A percentile compares a stretch with the other conserved stretches of the same genome.
Evolutionary conservation across 2,888 invertebrate species (phyloP).

Genomic region (Philhelius pedissequus): DNA sequence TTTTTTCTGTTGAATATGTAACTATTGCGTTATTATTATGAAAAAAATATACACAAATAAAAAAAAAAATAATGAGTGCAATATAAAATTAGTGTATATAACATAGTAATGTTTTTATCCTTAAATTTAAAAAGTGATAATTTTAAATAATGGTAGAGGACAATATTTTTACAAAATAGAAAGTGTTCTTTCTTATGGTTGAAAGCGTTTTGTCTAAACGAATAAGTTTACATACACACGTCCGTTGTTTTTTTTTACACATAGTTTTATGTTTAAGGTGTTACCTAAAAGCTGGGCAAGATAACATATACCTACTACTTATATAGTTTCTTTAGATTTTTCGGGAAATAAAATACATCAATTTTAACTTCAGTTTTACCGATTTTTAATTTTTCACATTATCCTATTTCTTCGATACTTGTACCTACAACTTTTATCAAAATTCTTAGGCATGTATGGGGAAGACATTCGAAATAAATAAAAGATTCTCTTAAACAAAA

Average conservation of each 20-base stretch:
- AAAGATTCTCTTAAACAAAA: too few relatives aligned
- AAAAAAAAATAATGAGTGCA: slow-evolving; percentile 42
- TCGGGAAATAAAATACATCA: too few relatives aligned
- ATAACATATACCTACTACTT: too few relatives aligned
- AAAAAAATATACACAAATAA: slow-evolving; percentile 59
- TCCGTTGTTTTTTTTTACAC: background rate
- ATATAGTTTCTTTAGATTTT: too few relatives aligned
- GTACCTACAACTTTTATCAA: too few relatives aligned
- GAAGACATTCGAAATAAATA: too few relatives aligned
- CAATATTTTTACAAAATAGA: background rate
- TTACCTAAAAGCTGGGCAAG: background rate
- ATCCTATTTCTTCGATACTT: too few relatives aligned
- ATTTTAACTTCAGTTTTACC: too few relatives aligned
- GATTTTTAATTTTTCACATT: too few relatives aligned
- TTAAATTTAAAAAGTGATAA: slow-evolving; percentile 23
- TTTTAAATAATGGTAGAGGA: slow-evolving; percentile 1
- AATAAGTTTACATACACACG: background rate
- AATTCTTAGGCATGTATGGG: too few relatives aligned
- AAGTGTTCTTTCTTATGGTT: background rate
- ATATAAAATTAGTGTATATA: slow-evolving; percentile 47
- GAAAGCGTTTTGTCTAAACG: background rate
- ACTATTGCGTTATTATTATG: slow-evolving; percentile 56
- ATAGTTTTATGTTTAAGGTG: background rate
- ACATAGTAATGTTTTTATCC: background rate
- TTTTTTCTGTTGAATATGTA: slow-evolving; percentile 64